Conservation (phyloP, 2,797 vertebrate species). For the Pantherophis alleghaniensis region DNA sequence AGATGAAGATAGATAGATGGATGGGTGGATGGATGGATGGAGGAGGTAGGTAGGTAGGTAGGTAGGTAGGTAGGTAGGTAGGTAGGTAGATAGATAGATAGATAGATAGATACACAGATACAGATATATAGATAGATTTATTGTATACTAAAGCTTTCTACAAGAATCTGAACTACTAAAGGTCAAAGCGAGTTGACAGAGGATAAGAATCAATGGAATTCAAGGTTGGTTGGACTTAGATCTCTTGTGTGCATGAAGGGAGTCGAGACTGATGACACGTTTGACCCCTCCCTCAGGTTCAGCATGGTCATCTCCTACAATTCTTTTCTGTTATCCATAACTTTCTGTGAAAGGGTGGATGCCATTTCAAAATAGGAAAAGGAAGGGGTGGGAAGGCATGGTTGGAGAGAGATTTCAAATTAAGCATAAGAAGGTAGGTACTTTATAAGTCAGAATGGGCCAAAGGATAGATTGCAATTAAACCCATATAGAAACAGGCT, state of each 20-base stretch:
- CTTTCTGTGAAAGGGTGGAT: neutral
- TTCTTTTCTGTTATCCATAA: neutral
- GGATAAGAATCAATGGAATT: neutral
- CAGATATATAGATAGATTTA: too few species aligned
- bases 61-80: too few species aligned
- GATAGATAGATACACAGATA: too few species aligned
- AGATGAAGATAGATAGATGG: neutral
- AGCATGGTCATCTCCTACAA: neutral
- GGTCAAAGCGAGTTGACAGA: neutral
- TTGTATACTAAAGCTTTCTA: neutral
- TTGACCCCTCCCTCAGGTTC: neutral
- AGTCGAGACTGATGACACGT: neutral
- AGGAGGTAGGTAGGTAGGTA: too few species aligned
- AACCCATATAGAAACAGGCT: neutral
- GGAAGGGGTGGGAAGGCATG: neutral
- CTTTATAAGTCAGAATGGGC: neutral
- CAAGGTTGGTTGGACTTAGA: neutral
- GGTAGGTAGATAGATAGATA: fast-evolving
- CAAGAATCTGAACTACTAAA: neutral
- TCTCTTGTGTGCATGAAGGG: neutral
- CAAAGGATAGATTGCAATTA: neutral
- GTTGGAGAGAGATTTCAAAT: neutral
- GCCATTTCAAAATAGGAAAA: neutral
- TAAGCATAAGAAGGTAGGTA: neutral
- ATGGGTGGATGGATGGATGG: too few species aligned